Conservation (phyloP, 2,888 invertebrate species). For the Aethes cnicana region DNA sequence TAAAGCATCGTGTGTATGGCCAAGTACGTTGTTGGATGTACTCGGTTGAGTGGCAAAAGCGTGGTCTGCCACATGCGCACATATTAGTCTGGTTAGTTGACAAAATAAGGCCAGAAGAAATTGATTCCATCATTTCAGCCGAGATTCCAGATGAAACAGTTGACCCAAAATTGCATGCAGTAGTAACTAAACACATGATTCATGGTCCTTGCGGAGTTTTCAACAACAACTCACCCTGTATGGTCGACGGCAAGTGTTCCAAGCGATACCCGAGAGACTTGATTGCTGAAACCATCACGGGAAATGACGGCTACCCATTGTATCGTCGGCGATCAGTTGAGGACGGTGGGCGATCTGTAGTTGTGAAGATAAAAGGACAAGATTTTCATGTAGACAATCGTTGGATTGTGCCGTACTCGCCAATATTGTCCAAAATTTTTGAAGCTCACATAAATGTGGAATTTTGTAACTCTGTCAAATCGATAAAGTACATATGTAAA, state of each 20-base stretch:
- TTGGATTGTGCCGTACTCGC: slow-evolving; percentile 35
- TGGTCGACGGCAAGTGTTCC: slow-evolving; percentile 29
- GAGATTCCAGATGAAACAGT: background rate
- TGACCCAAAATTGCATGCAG: background rate
- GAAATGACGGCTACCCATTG: slow-evolving; percentile 29
- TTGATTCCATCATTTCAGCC: background rate
- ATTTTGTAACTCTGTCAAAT: slow-evolving; percentile 45
- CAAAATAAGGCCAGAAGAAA: background rate
- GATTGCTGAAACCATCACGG: slow-evolving; percentile 26
- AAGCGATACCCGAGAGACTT: slow-evolving; percentile 32
- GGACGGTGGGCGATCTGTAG: slow-evolving; percentile 17
- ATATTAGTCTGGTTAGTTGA: too few relatives aligned
- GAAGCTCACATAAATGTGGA: slow-evolving; percentile 43
- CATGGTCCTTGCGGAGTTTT: background rate
- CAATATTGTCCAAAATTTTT: slow-evolving; percentile 32
- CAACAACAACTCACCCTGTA: slow-evolving; percentile 25
- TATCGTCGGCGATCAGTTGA: slow-evolving; percentile 26
- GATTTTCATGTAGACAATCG: slow-evolving; percentile 30
- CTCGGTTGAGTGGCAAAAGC: background rate
- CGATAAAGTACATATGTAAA: slow-evolving; percentile 25
- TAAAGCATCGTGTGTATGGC: background rate
- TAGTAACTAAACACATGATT: background rate
- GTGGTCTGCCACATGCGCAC: background rate
- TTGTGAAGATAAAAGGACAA: background rate
- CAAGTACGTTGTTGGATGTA: background rate